phyloP scores from a whole-genome alignment of 2,888 invertebrate genomes.

The Volucella inanis region DNA sequence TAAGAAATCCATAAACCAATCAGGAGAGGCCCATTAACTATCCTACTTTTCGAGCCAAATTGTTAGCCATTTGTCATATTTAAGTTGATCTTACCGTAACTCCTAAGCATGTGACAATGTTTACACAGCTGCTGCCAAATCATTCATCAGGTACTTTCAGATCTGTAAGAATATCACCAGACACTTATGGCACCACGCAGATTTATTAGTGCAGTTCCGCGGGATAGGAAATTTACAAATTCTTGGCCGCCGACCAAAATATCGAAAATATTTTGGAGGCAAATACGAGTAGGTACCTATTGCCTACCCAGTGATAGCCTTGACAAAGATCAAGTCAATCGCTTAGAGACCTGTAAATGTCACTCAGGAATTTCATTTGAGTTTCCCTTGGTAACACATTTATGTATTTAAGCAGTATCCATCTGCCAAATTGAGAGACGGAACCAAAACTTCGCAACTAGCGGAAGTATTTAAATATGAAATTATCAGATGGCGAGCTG shows the following conservation, averaged over 20 bases:
- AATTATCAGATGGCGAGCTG: too few species aligned
- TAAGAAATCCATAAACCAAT: too few species aligned
- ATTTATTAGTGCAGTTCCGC: conserved; percentile 5
- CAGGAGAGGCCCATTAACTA: too few species aligned
- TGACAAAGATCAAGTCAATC: conserved; percentile 27
- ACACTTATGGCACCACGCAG: neutral
- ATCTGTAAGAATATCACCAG: conserved; percentile 34
- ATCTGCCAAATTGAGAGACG: too few species aligned
- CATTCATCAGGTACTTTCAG: conserved; percentile 19
- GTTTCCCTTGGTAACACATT: conserved; percentile 19
- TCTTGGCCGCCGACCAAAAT: conserved; percentile 52
- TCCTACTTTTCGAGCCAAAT: too few species aligned
- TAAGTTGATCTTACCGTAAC: neutral
- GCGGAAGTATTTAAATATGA: too few species aligned
- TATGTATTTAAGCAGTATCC: neutral
- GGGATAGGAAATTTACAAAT: neutral
- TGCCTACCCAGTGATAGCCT: neutral
- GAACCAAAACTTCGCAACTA: too few species aligned
- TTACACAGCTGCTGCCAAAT: conserved; percentile 4
- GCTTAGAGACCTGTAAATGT: neutral
- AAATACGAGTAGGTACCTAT: neutral
- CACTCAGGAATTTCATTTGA: neutral
- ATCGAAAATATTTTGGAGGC: conserved; percentile 17
- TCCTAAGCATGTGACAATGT: neutral
- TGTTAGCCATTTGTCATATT: too few species aligned